Percentiles rank a stretch among this genome's conserved stretches.
These are phyloP conservation scores for Calypte anna DNA, from an alignment of 2,113 vertebrate genomes.

Conservation along the genomic window DNA sequence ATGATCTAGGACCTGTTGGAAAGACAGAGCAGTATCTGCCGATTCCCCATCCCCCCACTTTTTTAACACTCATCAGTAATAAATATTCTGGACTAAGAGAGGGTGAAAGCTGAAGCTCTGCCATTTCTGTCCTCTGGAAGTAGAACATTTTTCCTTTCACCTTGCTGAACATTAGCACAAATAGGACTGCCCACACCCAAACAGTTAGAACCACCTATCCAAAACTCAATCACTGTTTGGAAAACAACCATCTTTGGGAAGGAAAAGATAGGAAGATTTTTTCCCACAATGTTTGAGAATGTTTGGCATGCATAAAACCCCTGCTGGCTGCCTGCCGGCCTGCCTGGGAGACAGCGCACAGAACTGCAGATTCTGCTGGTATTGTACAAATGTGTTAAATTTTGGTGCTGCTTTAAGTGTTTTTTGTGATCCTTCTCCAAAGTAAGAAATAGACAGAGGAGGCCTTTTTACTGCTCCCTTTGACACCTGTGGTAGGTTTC, in stretches of 20 bases:
- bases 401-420: background rate
- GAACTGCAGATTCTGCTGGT: background rate
- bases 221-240: background rate
- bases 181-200: background rate
- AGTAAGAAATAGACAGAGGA: background rate
- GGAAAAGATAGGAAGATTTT: background rate
- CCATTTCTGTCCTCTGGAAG: background rate
- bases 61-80: accelerated
- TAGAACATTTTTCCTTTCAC: background rate
- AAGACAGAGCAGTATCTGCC: background rate
- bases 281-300: background rate
- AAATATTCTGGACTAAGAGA: background rate
- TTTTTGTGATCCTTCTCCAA: background rate
- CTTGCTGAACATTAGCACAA: background rate
- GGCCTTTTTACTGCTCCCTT: background rate
- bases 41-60: background rate
- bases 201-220: background rate
- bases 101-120: background rate
- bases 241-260: background rate
- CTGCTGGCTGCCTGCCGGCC: background rate
- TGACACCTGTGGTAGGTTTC: background rate
- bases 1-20: background rate
- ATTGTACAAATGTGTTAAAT: background rate
- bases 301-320: background rate
- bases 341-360: background rate